Conservation (phyloP, 2,113 vertebrate genomes). For the Redunca redunca region DNA sequence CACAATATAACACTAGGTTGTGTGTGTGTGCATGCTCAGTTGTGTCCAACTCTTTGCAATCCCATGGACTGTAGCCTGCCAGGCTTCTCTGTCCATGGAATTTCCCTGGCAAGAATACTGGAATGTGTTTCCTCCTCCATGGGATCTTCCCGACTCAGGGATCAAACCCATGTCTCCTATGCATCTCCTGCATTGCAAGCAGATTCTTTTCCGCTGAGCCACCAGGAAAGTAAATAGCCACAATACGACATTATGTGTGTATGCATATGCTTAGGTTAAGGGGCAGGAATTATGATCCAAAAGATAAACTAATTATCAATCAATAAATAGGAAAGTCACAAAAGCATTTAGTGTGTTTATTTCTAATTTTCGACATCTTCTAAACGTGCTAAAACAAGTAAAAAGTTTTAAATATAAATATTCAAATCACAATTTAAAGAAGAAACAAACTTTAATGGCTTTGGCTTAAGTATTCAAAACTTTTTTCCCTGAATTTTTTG, state of each 20-base stretch:
- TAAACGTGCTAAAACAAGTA: neutral
- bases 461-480: neutral
- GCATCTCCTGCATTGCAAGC: neutral
- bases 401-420: neutral
- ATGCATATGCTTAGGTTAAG: neutral
- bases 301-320: neutral
- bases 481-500: neutral
- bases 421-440: neutral
- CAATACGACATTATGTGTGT: neutral
- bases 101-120: neutral
- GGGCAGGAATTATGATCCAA: neutral
- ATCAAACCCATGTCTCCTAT: neutral
- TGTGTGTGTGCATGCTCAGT: neutral
- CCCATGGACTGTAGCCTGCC: neutral
- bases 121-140: neutral
- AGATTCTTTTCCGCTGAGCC: neutral
- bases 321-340: neutral
- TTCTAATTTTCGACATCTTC: slow-evolving; percentile 21
- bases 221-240: neutral
- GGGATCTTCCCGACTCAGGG: neutral
- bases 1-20: neutral
- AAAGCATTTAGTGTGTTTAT: neutral
- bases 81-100: neutral
- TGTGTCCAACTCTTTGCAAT: neutral
- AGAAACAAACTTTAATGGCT: neutral